These are phyloP conservation scores for Lordiphosa fenestrarum DNA, from an alignment of 2,888 invertebrate species.

Conservation along the genomic window DNA sequence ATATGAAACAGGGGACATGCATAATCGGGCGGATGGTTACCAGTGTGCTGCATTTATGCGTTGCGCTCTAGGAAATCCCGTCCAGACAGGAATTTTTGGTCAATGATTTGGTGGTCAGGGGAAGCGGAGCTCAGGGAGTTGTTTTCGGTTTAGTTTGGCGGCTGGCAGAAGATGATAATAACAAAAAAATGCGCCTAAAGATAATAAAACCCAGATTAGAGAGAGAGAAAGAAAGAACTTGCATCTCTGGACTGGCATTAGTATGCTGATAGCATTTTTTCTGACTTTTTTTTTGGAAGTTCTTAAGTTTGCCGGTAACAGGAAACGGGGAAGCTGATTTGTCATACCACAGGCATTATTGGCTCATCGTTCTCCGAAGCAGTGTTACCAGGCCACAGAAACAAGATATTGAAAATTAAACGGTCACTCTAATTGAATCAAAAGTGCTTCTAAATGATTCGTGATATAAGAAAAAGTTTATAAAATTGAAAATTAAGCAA, in stretches of 20 bases:
- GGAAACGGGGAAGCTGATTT: no score
- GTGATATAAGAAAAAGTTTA: no score
- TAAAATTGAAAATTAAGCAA: no score
- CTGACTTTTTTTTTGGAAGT: no score
- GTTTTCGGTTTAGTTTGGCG: constrained; percentile 30
- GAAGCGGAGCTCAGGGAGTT: neutral
- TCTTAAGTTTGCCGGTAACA: no score
- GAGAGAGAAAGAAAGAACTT: neutral
- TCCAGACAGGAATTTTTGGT: constrained; percentile 66
- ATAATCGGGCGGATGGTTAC: constrained; percentile 65
- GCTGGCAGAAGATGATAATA: constrained; percentile 27
- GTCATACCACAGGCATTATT: no score
- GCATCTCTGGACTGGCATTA: neutral
- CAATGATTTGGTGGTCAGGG: neutral
- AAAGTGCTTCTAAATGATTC: no score
- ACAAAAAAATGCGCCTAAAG: constrained; percentile 22
- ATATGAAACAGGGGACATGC: constrained; percentile 66
- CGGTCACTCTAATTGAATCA: no score
- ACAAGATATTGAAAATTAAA: no score
- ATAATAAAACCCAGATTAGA: constrained; percentile 6
- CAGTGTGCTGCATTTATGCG: constrained; percentile 63
- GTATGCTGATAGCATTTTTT: no score
- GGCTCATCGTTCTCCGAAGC: no score
- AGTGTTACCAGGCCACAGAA: no score
- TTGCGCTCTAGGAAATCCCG: constrained; percentile 61